Conservation (phyloP, 2,797 vertebrate species). For the Acanthurus tractus region DNA sequence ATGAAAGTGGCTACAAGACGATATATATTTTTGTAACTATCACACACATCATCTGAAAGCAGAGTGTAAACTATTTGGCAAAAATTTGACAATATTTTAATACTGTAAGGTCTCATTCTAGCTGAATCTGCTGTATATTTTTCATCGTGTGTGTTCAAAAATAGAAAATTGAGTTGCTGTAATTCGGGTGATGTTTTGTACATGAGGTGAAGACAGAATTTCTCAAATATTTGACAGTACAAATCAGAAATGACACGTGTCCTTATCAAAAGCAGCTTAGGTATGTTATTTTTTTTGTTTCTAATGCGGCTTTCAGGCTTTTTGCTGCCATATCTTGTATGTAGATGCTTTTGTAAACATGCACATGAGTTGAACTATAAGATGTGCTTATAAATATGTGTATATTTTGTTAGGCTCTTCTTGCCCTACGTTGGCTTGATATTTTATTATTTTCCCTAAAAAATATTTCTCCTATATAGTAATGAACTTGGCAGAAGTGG, state of each 20-base stretch:
- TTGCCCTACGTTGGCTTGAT: slow-evolving; percentile 66
- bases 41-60: slow-evolving; percentile 62
- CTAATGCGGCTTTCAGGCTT: slow-evolving; percentile 72
- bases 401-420: slow-evolving; percentile 78
- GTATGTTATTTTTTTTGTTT: slow-evolving; percentile 30
- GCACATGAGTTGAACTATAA: slow-evolving; percentile 83
- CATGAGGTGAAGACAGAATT: slow-evolving; percentile 45
- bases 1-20: slow-evolving; percentile 49
- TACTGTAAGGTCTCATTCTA: slow-evolving; percentile 69
- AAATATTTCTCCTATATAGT: slow-evolving; percentile 71
- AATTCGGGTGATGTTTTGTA: slow-evolving; percentile 60
- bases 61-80: slow-evolving; percentile 78
- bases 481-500: slow-evolving; percentile 83
- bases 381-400: slow-evolving; percentile 79
- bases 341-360: slow-evolving; percentile 83
- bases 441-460: slow-evolving; percentile 74
- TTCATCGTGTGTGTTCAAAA: slow-evolving; percentile 68
- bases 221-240: slow-evolving; percentile 58
- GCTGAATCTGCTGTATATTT: slow-evolving; percentile 79
- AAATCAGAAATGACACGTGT: slow-evolving; percentile 60
- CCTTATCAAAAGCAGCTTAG: slow-evolving; percentile 60
- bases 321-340: slow-evolving; percentile 85
- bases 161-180: slow-evolving; percentile 69
- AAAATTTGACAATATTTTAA: slow-evolving; percentile 70
- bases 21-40: slow-evolving; percentile 76